Base-by-base conservation (phyloP, 2,888 invertebrate genomes). In the Caenorhabditis sp. region DNA sequence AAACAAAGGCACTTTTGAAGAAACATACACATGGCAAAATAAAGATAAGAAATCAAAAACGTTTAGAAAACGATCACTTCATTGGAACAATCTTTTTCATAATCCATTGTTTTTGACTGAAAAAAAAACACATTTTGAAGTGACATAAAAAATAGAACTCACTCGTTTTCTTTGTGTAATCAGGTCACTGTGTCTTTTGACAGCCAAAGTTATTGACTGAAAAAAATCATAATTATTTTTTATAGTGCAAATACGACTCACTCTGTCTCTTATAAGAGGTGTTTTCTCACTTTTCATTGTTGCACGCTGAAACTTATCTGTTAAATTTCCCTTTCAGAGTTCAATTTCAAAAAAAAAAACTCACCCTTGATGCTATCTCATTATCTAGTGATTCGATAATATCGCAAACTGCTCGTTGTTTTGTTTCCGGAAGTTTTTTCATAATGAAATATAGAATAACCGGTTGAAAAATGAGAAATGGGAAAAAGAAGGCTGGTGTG, bases 341-440 rank as follows among this genome's bases (percentile, higher is more conserved):
- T 31, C 4, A 31, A 31, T 6, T 6, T 31, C 49, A 65, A 62
- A 31, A 65, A 70, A 31, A 21, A 4, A 17, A 24, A 31, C 66
- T 37, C 26, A 79, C 79, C 19, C 79, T 70, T 17, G 76, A 75
- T 5, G 69, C 59, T 5, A 79, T 69, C 27, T 77, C 76, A 19
- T 69, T 51, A 21, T 79, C 76, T 60, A 79, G 24, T 0, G 70
- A 57, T 21, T 76, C 74, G 6, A 79, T 76, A 31, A 79, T 79
- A 36, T 79, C 79, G 51, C 66, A 77, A 24, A 79, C 69, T 0
- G 76, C 63, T 0, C 73, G 63, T 55, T 55, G 60, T 21, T 58
- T 54, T 17, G 79, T 79, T 65, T 79, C 79, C n/a, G 79, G 79
- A 54, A 77, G 69, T 19, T 63, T 60, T 1, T 43, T 50, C 58